These are phyloP conservation scores for Sebastes minor DNA, from an alignment of 2,797 vertebrate genomes.

Conservation along the genomic window DNA sequence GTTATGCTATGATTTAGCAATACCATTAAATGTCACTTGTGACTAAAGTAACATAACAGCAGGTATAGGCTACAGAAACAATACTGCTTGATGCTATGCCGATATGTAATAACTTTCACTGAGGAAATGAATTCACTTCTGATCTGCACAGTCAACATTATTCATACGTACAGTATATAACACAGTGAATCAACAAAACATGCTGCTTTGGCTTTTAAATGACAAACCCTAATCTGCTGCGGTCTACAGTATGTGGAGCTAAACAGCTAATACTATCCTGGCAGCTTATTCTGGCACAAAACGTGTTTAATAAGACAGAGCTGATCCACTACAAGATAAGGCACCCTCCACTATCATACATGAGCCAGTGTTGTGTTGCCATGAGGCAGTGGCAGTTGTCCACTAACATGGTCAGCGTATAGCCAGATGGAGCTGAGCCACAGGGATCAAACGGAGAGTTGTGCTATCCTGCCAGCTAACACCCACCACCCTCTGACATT, in stretches of 20 bases:
- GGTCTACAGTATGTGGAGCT: conserved; percentile 25
- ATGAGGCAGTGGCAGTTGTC: conserved; percentile 61
- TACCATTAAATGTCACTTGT: background rate
- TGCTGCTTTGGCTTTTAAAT: conserved; percentile 38
- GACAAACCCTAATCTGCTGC: conserved; percentile 25
- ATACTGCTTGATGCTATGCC: background rate
- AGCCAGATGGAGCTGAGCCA: conserved; percentile 78
- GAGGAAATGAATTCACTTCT: background rate
- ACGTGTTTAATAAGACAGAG: conserved; percentile 47
- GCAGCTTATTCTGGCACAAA: conserved; percentile 15
- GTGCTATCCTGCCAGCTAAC: conserved; percentile 67
- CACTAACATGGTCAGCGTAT: conserved; percentile 66
- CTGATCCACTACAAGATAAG: conserved; percentile 55
- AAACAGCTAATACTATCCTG: conserved; percentile 41
- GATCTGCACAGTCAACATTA: background rate
- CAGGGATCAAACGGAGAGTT: conserved; percentile 69
- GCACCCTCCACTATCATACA: conserved; percentile 31
- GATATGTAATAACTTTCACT: background rate
- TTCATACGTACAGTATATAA: background rate
- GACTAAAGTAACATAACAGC: background rate
- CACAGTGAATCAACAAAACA: conserved; percentile 6
- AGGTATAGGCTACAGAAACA: background rate
- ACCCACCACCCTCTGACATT: conserved; percentile 68
- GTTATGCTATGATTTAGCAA: background rate
- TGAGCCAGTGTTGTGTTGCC: conserved; percentile 47